phyloP scores from a whole-genome alignment of 2,888 invertebrate genomes.

The Mesorhabditis belari region DNA sequence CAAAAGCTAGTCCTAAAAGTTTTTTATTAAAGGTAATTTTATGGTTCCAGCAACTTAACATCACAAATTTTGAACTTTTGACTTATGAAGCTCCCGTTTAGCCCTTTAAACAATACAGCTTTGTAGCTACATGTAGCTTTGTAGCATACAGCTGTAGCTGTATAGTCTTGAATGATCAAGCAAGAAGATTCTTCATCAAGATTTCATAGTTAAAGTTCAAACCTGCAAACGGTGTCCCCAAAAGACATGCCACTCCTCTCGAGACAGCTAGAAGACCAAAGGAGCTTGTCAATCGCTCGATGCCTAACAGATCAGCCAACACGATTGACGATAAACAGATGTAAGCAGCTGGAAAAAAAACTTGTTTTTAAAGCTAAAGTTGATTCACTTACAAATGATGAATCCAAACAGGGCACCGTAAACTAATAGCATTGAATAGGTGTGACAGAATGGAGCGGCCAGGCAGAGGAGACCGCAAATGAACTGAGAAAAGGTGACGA shows the following conservation, averaged over 20 bases:
- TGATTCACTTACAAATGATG: conserved; percentile 64
- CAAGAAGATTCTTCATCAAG: too few species aligned
- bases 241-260: conserved; percentile 84
- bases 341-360: conserved; percentile 66
- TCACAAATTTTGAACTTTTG: too few species aligned
- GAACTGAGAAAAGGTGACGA: conserved; percentile 76
- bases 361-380: neutral
- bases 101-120: too few species aligned
- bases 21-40: too few species aligned
- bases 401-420: conserved; percentile 81
- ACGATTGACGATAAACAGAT: conserved; percentile 96
- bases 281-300: conserved; percentile 91
- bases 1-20: conserved; percentile 79
- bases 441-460: conserved; percentile 69
- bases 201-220: too few species aligned
- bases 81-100: too few species aligned
- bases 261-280: conserved; percentile 90
- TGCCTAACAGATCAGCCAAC: conserved; percentile 85
- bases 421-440: conserved; percentile 68
- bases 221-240: conserved; percentile 77
- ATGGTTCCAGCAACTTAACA: too few species aligned
- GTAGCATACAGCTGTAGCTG: too few species aligned
- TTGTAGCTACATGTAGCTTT: too few species aligned
- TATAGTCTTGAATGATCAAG: too few species aligned
- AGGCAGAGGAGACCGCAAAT: conserved; percentile 71